phyloP scores from a whole-genome alignment of 2,113 vertebrate genomes.

The Bagarius yarrelli region DNA sequence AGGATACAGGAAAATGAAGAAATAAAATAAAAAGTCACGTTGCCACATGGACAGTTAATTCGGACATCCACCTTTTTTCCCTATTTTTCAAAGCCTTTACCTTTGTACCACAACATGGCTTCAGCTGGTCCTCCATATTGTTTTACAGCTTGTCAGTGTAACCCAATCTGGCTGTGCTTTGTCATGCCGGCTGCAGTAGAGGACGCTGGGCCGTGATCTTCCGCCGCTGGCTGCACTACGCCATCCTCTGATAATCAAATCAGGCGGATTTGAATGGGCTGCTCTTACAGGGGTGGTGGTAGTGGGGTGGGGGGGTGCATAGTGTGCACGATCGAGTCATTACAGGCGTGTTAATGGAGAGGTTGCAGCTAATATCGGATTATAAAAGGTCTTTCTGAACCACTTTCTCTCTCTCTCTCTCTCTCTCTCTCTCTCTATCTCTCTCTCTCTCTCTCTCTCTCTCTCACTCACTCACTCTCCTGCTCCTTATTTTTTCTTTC shows the following conservation, averaged over 20 bases:
- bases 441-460: conserved; percentile 10
- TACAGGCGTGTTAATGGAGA: conserved; percentile 58
- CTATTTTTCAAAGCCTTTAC: conserved; percentile 28
- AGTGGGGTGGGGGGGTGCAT: conserved; percentile 38
- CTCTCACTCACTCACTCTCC: not conserved
- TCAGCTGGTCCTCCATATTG: conserved; percentile 48
- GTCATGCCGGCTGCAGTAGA: conserved; percentile 43
- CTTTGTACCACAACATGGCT: conserved; percentile 53
- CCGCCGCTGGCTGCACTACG: conserved; percentile 32
- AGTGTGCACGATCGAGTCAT: conserved; percentile 51
- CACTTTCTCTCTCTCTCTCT: not conserved
- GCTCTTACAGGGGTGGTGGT: conserved; percentile 34
- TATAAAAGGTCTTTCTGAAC: conserved; percentile 38
- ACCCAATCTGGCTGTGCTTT: conserved; percentile 44
- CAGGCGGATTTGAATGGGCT: conserved; percentile 46
- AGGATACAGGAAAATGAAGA: not conserved
- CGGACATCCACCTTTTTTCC: not conserved
- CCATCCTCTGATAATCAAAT: conserved; percentile 53
- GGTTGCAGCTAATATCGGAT: conserved; percentile 52
- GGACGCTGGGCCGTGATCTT: conserved; percentile 17
- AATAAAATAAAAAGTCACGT: not conserved
- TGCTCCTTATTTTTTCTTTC: conserved; percentile 8
- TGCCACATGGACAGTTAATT: not conserved
- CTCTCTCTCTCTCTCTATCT: conserved; percentile 9
- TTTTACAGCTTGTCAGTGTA: conserved; percentile 55